A percentile compares a stretch with the other conserved stretches of the same genome.
These are phyloP conservation scores for Megalopta genalis DNA, from an alignment of 1,140 invertebrate genomes.

Conservation along the genomic window DNA sequence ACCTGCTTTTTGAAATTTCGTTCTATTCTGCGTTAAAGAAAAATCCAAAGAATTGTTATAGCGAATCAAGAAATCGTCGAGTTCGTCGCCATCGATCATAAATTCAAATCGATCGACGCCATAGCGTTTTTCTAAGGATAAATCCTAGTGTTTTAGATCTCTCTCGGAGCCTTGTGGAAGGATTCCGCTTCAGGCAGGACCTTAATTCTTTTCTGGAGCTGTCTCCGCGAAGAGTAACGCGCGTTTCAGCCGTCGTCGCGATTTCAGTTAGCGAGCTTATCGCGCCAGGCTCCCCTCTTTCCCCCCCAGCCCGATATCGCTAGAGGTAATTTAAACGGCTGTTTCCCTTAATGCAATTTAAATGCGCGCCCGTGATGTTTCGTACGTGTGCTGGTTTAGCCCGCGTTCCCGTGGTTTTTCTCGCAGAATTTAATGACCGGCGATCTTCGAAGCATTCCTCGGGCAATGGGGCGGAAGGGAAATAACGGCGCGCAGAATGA, in stretches of 20 bases:
- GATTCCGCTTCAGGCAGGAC: too few relatives aligned
- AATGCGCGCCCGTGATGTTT: slow-evolving; percentile 13
- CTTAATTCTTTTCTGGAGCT: slow-evolving; percentile 1
- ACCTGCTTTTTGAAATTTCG: too few relatives aligned
- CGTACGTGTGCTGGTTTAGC: background rate
- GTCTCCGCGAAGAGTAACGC: background rate
- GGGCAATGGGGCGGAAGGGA: background rate
- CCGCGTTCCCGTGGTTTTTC: slow-evolving; percentile 23
- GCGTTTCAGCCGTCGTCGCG: background rate
- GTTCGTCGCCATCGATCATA: background rate
- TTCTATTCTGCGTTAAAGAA: too few relatives aligned
- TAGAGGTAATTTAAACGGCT: slow-evolving; percentile 17
- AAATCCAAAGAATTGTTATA: too few relatives aligned
- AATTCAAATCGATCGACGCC: background rate
- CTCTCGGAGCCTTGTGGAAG: background rate
- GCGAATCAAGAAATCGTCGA: too few relatives aligned
- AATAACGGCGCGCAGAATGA: background rate
- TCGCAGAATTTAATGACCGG: background rate
- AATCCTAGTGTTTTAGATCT: background rate
- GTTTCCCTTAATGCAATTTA: slow-evolving; percentile 39
- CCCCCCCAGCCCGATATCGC: background rate
- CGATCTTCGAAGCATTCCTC: too few relatives aligned
- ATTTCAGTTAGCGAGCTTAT: slow-evolving; percentile 28
- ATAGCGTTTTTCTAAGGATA: background rate
- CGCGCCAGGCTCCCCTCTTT: too few relatives aligned